These are phyloP conservation scores for Acanthopagrus latus DNA, from an alignment of 2,797 vertebrate species.

Conservation along the genomic window DNA sequence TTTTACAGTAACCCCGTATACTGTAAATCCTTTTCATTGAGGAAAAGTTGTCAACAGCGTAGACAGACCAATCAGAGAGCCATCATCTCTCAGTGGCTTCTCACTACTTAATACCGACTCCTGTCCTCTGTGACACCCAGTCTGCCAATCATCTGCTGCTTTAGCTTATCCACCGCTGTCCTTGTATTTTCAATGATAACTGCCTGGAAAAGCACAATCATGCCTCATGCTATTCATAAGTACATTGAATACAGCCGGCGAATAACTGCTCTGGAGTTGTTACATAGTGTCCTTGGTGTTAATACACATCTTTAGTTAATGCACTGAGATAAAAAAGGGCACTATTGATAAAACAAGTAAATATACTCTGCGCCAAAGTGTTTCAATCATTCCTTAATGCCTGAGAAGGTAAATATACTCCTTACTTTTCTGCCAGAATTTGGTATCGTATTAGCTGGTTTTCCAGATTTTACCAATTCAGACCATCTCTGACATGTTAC, in stretches of 20 bases:
- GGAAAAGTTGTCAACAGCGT: not conserved
- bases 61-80: not conserved
- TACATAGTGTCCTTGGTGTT: not conserved
- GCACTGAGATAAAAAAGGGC: not conserved
- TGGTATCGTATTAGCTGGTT: not conserved
- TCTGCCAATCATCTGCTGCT: conserved; percentile 1
- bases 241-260: too few relatives aligned
- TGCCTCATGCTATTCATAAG: too few relatives aligned
- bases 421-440: not conserved
- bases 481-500: not conserved
- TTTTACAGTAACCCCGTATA: too few relatives aligned
- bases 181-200: too few relatives aligned
- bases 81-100: conserved; percentile 1
- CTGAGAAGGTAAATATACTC: too few relatives aligned
- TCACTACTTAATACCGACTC: not conserved
- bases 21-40: too few relatives aligned
- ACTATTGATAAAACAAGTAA: not conserved
- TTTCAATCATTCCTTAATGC: not conserved
- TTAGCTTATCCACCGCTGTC: not conserved
- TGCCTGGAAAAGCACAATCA: too few relatives aligned
- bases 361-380: not conserved
- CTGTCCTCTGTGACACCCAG: not conserved
- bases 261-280: not conserved
- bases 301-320: not conserved
- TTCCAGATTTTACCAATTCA: not conserved